phyloP scores from a whole-genome alignment of 2,797 vertebrate species.

The Microctenopoma steveboyesi region DNA sequence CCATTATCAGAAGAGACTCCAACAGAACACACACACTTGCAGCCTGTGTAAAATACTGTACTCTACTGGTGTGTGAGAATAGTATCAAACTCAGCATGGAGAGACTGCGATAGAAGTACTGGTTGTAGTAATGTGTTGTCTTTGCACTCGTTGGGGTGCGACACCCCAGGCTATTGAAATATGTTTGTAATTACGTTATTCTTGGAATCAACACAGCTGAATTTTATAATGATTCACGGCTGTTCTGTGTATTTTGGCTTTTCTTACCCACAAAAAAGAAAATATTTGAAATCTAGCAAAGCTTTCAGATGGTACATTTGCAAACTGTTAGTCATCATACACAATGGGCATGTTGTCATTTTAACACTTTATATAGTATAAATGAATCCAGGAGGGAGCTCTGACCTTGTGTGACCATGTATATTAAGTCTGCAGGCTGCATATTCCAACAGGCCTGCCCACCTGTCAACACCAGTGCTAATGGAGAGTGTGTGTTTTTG shows the following conservation, averaged over 20 bases:
- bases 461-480: conserved; percentile 26
- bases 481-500: conserved; percentile 25
- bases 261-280: background rate
- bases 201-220: too few species aligned
- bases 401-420: conserved; percentile 56
- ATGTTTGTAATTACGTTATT: too few species aligned
- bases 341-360: background rate
- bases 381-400: conserved; percentile 41
- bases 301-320: conserved; percentile 17
- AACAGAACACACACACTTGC: background rate
- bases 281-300: conserved; percentile 1
- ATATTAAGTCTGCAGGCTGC: conserved; percentile 49
- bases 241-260: background rate
- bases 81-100: background rate
- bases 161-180: too few species aligned
- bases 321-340: conserved; percentile 22
- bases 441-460: conserved; percentile 32
- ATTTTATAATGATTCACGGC: too few species aligned
- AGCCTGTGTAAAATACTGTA: background rate
- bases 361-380: conserved; percentile 44
- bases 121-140: too few species aligned
- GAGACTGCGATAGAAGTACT: background rate
- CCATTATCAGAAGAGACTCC: background rate
- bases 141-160: background rate
- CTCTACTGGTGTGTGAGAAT: background rate